Base-by-base conservation (phyloP, 2,888 invertebrate species). In the Lochmaea crataegi region DNA sequence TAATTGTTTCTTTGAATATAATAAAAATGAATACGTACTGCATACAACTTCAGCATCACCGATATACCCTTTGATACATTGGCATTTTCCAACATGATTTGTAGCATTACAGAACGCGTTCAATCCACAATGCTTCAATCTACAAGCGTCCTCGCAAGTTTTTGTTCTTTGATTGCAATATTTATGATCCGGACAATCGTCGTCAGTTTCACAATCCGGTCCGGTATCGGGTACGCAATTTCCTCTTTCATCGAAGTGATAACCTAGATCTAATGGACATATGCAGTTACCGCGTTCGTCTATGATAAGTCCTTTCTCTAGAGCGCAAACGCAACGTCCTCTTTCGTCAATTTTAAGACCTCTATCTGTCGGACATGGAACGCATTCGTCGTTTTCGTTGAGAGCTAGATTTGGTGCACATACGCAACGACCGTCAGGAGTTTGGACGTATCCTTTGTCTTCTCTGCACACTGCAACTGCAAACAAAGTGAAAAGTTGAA, bases 241-340 rank as follows among this genome's bases (percentile, higher is more conserved):
- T 68, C 92, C 92, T 45, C 87, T 85, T 1, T 85, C 80, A 67
- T 92, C 92, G 0, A 93, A 84, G 26, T 88, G 88, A 81, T 93
- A 93, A 61, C 93, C 93, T 80, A 91, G 89, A 78, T 92, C 90
- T 2, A 90, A 90, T 1, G 94, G 93, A 77, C 94, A 94, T 1
- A 93, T 91, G 84, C 96, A 96, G 80, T 91, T 90, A 42, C 92
- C 93, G 56, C 93, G 90, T 73, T 94, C 94, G 75, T 94, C 94
- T 41, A 93, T 91, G 16, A 93, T 91, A 86, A 93, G 91, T 41
- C 96, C 96, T 72, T 92, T 91, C 77, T 93, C 93, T 7, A 93
- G 86, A 68, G 94, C 95, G 83, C 96, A 96, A 0, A 94, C 92
- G 83, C 96, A 96, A 60, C 93, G 92, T 1, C 95, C 95, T 56